A percentile compares a stretch with the other conserved stretches of the same genome.
Conservation (phyloP, 2,888 invertebrate species). For the Erebia palarica region DNA sequence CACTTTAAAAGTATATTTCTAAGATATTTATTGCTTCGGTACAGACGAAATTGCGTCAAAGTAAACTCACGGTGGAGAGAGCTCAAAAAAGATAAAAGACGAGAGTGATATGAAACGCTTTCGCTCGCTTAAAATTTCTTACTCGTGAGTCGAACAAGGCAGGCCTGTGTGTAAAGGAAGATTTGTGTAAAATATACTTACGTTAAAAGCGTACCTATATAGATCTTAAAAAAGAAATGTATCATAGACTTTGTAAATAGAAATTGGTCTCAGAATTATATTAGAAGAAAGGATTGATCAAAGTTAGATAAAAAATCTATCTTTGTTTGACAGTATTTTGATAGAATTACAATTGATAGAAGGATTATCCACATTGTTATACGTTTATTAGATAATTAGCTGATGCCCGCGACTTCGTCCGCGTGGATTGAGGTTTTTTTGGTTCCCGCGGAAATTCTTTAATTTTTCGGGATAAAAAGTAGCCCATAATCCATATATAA, state of each 20-base stretch:
- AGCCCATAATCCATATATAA: no score
- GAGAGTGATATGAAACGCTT: slow-evolving; percentile 59
- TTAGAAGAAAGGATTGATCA: not conserved
- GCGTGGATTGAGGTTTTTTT: no score
- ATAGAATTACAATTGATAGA: no score
- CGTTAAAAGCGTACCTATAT: not conserved
- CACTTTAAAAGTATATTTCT: slow-evolving; percentile 8
- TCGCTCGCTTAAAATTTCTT: slow-evolving; percentile 52
- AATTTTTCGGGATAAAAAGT: no score
- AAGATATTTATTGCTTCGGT: slow-evolving; percentile 44
- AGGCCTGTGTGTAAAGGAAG: slow-evolving; percentile 29
- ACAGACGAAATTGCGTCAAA: slow-evolving; percentile 52
- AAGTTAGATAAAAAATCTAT: no score
- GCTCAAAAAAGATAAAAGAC: slow-evolving; percentile 53
- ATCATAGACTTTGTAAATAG: not conserved
- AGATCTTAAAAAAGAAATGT: not conserved
- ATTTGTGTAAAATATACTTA: not conserved
- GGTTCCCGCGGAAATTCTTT: no score
- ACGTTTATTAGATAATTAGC: no score
- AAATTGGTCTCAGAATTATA: not conserved
- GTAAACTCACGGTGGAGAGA: slow-evolving; percentile 53
- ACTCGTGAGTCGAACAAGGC: slow-evolving; percentile 50
- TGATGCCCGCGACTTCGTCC: no score
- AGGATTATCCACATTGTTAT: no score
- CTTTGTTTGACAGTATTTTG: no score